These are phyloP conservation scores for Enteromius viviparus DNA, from an alignment of 2,797 vertebrate genomes.

Conservation along the genomic window DNA sequence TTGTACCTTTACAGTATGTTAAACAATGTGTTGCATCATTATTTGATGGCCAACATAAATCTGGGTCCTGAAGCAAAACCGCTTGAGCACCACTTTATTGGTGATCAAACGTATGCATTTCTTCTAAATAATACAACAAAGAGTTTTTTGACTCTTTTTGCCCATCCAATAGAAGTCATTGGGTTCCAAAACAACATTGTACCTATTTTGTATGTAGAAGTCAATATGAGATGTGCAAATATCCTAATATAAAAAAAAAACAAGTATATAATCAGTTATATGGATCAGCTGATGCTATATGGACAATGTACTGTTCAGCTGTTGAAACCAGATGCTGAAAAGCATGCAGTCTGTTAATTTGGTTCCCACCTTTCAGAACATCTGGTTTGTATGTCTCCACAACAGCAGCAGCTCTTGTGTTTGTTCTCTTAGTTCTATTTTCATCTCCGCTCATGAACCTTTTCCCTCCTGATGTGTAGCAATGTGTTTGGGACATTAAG, in stretches of 20 bases:
- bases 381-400: conserved; percentile 11
- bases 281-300: not conserved
- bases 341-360: conserved; percentile 5
- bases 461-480: not conserved
- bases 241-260: not conserved
- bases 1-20: not conserved
- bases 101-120: not conserved
- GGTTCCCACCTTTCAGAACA: not conserved
- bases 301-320: not conserved
- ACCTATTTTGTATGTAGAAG: not conserved
- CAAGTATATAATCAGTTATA: not conserved
- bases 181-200: not conserved
- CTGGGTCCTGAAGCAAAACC: not conserved
- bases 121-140: not conserved
- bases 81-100: not conserved
- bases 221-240: not conserved
- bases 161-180: not conserved
- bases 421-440: not conserved
- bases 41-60: not conserved
- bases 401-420: conserved; percentile 4
- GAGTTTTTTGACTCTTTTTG: not conserved
- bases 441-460: not conserved
- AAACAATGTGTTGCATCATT: not conserved
- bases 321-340: conserved; percentile 3
- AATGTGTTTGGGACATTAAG: conserved; percentile 22